phyloP scores from a whole-genome alignment of 2,888 invertebrate genomes.

The Taphrorychus bicolor region DNA sequence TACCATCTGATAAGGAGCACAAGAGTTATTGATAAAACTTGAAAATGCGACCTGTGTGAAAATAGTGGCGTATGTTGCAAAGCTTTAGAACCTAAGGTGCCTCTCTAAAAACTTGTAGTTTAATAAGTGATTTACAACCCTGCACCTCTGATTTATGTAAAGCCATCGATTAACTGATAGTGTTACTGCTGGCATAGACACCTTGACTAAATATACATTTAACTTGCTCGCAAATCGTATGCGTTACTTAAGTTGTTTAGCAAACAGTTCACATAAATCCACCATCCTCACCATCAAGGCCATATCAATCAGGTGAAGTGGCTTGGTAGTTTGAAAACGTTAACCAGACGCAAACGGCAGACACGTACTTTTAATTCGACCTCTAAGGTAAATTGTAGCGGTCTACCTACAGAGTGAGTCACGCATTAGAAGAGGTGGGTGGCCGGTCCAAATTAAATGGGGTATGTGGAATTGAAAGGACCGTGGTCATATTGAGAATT shows the following conservation, averaged over 20 bases:
- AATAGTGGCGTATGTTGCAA: too few species aligned
- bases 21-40: too few species aligned
- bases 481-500: constrained; percentile 13
- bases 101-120: too few species aligned
- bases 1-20: too few species aligned
- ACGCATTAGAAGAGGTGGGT: neutral
- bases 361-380: constrained; percentile 50
- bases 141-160: too few species aligned
- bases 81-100: too few species aligned
- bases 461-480: neutral
- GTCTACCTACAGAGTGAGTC: constrained; percentile 7
- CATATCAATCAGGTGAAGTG: constrained; percentile 57
- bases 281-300: constrained; percentile 52
- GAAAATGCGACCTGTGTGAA: too few species aligned
- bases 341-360: constrained; percentile 49
- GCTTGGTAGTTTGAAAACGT: constrained; percentile 56
- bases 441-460: neutral
- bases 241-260: constrained; percentile 22
- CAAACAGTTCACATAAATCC: constrained; percentile 19
- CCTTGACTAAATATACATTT: too few species aligned
- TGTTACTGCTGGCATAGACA: too few species aligned
- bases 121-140: too few species aligned
- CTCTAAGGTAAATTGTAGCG: constrained; percentile 22
- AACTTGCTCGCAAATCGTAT: neutral
- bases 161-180: too few species aligned